Percentiles rank a stretch among this genome's conserved stretches.
Conservation (phyloP, 2,888 invertebrate species). For the Dermolepida albohirtum region DNA sequence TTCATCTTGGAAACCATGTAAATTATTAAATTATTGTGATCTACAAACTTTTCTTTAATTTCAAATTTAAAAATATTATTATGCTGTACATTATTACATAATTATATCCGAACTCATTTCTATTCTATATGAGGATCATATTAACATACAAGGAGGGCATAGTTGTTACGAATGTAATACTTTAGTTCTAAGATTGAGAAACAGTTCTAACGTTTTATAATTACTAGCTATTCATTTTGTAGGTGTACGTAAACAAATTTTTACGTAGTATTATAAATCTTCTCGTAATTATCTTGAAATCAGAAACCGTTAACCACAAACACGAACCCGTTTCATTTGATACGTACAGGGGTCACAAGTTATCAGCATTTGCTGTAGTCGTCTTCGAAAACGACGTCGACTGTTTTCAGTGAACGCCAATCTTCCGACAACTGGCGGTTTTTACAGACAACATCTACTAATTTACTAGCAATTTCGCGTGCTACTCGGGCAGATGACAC, state of each 20-base stretch:
- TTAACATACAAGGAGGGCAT: too few species aligned
- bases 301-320: slow-evolving; percentile 35
- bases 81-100: too few species aligned
- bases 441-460: slow-evolving; percentile 24
- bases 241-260: not conserved
- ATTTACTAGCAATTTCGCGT: slow-evolving; percentile 32
- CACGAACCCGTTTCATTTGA: slow-evolving; percentile 34
- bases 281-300: slow-evolving; percentile 33
- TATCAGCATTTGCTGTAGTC: slow-evolving; percentile 23
- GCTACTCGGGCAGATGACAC: slow-evolving; percentile 28
- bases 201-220: too few species aligned
- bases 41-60: too few species aligned
- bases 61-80: too few species aligned
- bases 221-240: too few species aligned
- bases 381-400: slow-evolving; percentile 24
- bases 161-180: too few species aligned
- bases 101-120: too few species aligned
- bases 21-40: too few species aligned
- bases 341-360: slow-evolving; percentile 36
- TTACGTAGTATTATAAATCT: slow-evolving; percentile 17
- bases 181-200: too few species aligned
- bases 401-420: slow-evolving; percentile 17
- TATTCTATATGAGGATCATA: too few species aligned
- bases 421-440: slow-evolving; percentile 33
- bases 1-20: too few species aligned